Percentiles rank a stretch among this genome's conserved stretches.
phyloP scores from a whole-genome alignment of 30 jellyfish, hydroid and myxozoan genomes.

The Hydractinia echinata region DNA sequence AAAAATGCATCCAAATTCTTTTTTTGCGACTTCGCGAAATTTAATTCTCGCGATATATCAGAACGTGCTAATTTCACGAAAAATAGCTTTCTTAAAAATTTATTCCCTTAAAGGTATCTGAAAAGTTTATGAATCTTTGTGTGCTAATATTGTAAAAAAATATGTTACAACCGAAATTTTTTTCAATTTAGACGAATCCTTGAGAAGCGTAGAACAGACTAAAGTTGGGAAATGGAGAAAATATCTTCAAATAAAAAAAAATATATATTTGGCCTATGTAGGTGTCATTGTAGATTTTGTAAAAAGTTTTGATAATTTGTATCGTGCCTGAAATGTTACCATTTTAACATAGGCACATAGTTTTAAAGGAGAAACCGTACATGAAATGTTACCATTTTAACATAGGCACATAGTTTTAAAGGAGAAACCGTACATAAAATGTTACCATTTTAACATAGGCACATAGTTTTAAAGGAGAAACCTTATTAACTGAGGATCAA shows the following conservation, averaged over 20 bases:
- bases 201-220: constrained; percentile 66
- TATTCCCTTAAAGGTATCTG: background rate
- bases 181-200: constrained; percentile 55
- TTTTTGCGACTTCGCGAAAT: background rate
- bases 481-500: constrained; percentile 72
- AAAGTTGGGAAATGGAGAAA: constrained; percentile 95
- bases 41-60: background rate
- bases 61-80: background rate
- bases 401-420: too few species aligned
- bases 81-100: background rate
- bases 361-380: too few species aligned
- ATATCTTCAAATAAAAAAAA: constrained; percentile 75
- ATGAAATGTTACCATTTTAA: too few species aligned
- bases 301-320: too few species aligned
- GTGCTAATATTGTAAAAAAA: too few species aligned
- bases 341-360: too few species aligned
- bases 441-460: constrained; percentile 46
- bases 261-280: constrained; percentile 89
- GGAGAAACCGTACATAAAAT: background rate
- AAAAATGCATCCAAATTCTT: background rate
- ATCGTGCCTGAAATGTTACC: too few species aligned
- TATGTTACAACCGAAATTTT: background rate
- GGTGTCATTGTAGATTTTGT: background rate
- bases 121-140: too few species aligned
- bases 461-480: constrained; percentile 82